Conservation (phyloP, 2,888 invertebrate species). For the Trachelus troglodyta region DNA sequence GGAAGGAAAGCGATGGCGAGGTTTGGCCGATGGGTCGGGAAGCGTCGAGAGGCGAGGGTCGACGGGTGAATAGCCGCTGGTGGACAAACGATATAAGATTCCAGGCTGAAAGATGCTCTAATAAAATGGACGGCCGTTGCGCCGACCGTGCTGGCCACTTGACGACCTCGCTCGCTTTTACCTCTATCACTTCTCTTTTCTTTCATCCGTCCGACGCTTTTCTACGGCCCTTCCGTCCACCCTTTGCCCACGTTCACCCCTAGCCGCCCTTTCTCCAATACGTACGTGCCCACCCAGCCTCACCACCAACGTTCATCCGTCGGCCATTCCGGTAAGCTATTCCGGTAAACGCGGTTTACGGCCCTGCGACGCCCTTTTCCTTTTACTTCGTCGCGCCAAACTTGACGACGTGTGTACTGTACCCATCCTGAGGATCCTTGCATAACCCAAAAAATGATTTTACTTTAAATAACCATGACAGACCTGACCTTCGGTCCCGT, state of each 20-base stretch:
- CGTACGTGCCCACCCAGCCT: constrained; percentile 12
- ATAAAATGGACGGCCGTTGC: constrained; percentile 58
- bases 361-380: constrained; percentile 31
- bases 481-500: background rate
- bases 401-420: background rate
- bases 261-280: constrained; percentile 24
- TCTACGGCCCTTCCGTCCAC: constrained; percentile 25
- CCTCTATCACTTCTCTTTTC: constrained; percentile 31
- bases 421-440: background rate
- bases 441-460: background rate
- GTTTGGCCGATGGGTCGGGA: background rate
- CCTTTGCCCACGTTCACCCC: constrained; percentile 27
- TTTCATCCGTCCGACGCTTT: constrained; percentile 31
- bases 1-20: background rate
- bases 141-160: constrained; percentile 41
- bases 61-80: constrained; percentile 43
- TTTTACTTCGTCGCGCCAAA: constrained; percentile 12
- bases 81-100: constrained; percentile 60
- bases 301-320: constrained; percentile 23
- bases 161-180: constrained; percentile 44
- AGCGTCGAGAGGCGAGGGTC: constrained; percentile 6
- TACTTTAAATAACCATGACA: background rate
- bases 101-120: constrained; percentile 57
- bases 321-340: constrained; percentile 33
- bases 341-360: constrained; percentile 43